Percentiles rank a stretch among this genome's conserved stretches.
Conservation (phyloP, 2,113 vertebrate genomes). For the Carettochelys insculpta region DNA sequence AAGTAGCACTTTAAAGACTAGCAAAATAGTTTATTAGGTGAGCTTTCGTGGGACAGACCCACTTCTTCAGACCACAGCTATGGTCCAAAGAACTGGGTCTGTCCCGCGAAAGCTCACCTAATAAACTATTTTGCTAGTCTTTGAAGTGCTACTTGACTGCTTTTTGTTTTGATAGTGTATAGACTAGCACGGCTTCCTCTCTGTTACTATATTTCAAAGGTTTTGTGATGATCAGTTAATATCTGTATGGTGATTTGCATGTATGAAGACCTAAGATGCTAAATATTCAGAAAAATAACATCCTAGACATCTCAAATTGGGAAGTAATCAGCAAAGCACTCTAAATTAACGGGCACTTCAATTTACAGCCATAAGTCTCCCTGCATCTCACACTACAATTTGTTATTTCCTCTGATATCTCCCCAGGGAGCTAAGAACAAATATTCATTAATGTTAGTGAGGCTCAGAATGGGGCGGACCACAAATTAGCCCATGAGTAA, state of each 20-base stretch:
- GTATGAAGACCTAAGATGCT: neutral
- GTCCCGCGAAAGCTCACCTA: too few species aligned
- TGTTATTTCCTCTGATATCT: neutral
- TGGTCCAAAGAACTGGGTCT: too few species aligned
- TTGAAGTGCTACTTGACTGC: too few species aligned
- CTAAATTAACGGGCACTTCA: neutral
- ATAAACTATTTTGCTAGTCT: too few species aligned
- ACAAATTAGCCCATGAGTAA: neutral
- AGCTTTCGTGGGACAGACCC: too few species aligned
- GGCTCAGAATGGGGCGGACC: neutral
- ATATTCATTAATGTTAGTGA: neutral
- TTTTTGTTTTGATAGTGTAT: too few species aligned
- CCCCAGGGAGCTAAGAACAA: neutral
- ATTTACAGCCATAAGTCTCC: neutral
- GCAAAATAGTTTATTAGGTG: too few species aligned
- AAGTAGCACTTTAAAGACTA: too few species aligned
- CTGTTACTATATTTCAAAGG: neutral
- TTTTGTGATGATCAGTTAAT: neutral
- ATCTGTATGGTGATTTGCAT: neutral
- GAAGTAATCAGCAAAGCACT: neutral
- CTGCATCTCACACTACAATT: neutral
- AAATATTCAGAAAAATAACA: neutral
- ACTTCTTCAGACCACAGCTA: too few species aligned
- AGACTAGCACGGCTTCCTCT: too few species aligned
- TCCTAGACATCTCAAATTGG: neutral